Conservation (phyloP, 2,113 vertebrate genomes). For the human (Homo sapiens) region DNA sequence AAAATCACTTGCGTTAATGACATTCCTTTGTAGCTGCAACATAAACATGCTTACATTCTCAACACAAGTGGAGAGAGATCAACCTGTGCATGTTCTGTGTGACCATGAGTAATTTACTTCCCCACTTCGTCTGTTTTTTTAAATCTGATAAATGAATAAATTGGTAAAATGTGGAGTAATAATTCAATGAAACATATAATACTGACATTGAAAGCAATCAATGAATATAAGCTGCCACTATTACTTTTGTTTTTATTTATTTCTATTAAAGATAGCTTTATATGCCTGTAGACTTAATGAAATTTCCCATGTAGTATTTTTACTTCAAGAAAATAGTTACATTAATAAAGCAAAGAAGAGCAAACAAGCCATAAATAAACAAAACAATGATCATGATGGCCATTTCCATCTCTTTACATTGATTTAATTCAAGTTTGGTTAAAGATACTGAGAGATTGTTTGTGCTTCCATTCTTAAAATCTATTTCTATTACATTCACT, state of each 20-base stretch:
- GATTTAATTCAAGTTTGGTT: background rate
- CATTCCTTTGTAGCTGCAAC: background rate
- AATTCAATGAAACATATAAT: background rate
- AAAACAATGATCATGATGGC: background rate
- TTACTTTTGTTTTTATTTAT: background rate
- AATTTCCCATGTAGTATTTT: conserved; percentile 18
- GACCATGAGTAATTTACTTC: background rate
- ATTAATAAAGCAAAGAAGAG: background rate
- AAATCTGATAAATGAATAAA: background rate
- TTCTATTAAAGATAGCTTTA: background rate
- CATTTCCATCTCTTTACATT: background rate
- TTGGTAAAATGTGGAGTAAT: background rate
- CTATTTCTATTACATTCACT: background rate
- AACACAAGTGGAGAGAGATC: conserved; percentile 33
- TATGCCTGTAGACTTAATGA: background rate
- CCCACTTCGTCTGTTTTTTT: background rate
- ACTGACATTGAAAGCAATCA: background rate
- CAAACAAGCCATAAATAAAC: background rate
- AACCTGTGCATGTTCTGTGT: background rate
- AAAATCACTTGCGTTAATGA: background rate
- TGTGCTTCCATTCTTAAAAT: background rate
- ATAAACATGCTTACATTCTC: background rate
- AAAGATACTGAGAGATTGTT: background rate
- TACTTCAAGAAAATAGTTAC: background rate
- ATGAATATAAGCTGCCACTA: background rate